These are phyloP conservation scores for Sebastes aleutianus DNA, from an alignment of 2,797 vertebrate species.

Conservation along the genomic window DNA sequence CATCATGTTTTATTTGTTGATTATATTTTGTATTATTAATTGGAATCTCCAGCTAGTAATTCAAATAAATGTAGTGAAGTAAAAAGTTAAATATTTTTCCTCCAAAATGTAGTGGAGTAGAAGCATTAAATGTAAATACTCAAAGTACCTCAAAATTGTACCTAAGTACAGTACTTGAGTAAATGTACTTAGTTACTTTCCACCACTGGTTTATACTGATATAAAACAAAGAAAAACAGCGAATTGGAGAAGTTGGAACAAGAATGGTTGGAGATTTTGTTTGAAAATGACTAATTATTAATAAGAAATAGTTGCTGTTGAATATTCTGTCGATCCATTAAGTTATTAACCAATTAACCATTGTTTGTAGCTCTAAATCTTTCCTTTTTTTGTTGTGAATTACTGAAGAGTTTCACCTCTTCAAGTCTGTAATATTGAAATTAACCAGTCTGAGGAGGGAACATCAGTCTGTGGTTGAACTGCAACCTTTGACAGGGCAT, in stretches of 20 bases:
- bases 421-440: neutral
- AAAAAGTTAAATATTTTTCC: neutral
- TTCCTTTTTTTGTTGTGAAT: neutral
- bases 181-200: neutral
- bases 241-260: neutral
- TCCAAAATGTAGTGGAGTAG: neutral
- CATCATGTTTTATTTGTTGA: neutral
- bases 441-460: neutral
- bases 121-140: neutral
- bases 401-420: neutral
- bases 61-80: neutral
- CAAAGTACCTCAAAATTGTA: no score
- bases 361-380: neutral
- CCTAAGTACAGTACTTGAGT: neutral
- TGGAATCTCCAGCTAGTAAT: rapidly evolving
- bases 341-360: neutral
- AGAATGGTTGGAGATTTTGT: neutral
- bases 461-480: neutral
- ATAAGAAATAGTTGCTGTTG: neutral
- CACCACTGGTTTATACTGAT: neutral
- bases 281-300: neutral
- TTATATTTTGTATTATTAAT: neutral
- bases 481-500: neutral
- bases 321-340: neutral
- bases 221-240: neutral